Base-by-base conservation (phyloP, 2,797 vertebrate species). In the Emys orbicularis region DNA sequence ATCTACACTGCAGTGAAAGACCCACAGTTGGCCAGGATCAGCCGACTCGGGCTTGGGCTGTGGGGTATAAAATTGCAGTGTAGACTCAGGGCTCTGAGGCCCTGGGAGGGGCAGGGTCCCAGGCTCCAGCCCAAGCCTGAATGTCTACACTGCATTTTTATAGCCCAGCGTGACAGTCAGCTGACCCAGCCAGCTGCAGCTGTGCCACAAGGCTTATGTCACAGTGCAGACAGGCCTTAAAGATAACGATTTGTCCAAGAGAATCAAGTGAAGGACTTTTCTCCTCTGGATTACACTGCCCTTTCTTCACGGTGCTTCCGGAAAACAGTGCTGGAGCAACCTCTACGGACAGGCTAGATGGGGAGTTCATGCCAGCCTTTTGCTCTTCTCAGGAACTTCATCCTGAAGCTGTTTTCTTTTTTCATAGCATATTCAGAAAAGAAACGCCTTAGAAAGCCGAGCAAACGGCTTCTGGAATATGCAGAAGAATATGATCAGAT, bases 401-500 rank as follows among this genome's bases (percentile, higher is more conserved):
- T 93, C 57, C 90, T 97, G 92, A 97, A 97, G 90, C 88, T 96
- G 21, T 93, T 96, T 96, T 97, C 86, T 72, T 97, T 81, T 97
- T 93, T 94, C 94, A 98, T 96, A 99, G 98, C 97, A 88, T 98
- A 98, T 86, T 98, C 98, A 94, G 99, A 99, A 98, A 99, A 98
- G 97, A 99, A 99, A 96, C 99, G 99, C 91, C 99, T 99, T 95
- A 98, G 99, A 97, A 99, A 99, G 98, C 99, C 99, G 31, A 99
- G 99, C 98, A 99, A 99, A 97, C 98, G 99, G 98, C 99, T 99
- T 96, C 98, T 99, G 84, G 99, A 99, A 94, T 99, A 99, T 98
- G 99, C 99, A 59, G 99, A 99, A 97, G 99, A 99, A 87, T 99
- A 99, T 44, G 99, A 99, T 98, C 99, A 99, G 88, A 98, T 99